Percentiles rank a stretch among this genome's conserved stretches.
phyloP scores from a whole-genome alignment of 2,113 vertebrate genomes.

The Scortum barcoo region DNA sequence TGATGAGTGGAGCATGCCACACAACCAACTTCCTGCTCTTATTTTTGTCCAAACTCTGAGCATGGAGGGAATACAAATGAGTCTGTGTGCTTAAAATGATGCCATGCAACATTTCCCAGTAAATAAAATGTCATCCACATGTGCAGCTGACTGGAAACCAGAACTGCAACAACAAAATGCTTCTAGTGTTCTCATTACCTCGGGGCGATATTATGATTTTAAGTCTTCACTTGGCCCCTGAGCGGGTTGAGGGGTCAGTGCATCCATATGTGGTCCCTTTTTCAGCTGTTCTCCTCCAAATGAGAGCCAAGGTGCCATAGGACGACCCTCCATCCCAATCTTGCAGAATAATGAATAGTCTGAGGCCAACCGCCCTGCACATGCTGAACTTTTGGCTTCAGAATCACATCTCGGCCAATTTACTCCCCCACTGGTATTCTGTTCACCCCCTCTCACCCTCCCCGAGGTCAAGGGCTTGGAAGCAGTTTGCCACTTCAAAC shows the following conservation, averaged over 20 bases:
- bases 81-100: constrained; percentile 41
- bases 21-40: constrained; percentile 40
- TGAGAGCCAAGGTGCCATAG: constrained; percentile 59
- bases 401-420: constrained; percentile 68
- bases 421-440: constrained; percentile 48
- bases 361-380: constrained; percentile 51
- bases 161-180: constrained; percentile 48
- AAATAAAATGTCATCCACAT: constrained; percentile 71
- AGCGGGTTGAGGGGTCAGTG: constrained; percentile 66
- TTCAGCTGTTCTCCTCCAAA: constrained; percentile 50
- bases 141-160: constrained; percentile 53
- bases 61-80: constrained; percentile 69
- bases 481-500: constrained; percentile 64
- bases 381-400: constrained; percentile 68
- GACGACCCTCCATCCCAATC: constrained; percentile 63
- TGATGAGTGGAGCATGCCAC: constrained; percentile 28
- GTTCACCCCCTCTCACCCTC: neutral
- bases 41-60: constrained; percentile 43
- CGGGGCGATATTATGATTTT: constrained; percentile 52
- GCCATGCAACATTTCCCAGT: constrained; percentile 53
- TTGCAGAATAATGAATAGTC: constrained; percentile 63
- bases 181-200: constrained; percentile 62
- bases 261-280: constrained; percentile 61
- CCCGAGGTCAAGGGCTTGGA: constrained; percentile 69
- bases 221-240: constrained; percentile 47